Base-by-base conservation (phyloP, 2,888 invertebrate genomes). In the Hofmannophila pseudospretella region DNA sequence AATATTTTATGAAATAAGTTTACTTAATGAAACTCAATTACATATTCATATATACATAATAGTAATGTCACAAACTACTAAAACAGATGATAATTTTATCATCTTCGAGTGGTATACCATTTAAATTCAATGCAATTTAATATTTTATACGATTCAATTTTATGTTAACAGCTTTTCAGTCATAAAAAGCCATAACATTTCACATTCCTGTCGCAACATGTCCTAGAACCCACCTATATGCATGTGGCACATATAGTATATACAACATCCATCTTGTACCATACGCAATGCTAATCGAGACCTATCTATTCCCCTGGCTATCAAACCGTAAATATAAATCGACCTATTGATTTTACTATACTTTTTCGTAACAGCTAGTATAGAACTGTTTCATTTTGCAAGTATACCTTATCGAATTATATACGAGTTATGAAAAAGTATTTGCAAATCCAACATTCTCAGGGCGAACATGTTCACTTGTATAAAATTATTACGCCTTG, bases 1-100 rank as follows among this genome's bases (percentile, higher is more conserved):
- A 56, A 58, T 45, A 47, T 43, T 49, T 48, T 43, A 48, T 44
- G 44, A 46, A 50, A 51, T 45, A 56, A 54, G 47, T 50, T 50
- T 54, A 50, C 54, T 55, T 54, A 50, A 55, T 55, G 59, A 58
- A 63, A 62, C 47, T 59, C 51, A 60, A 65, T 63, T 57, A n/a
- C n/a, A n/a, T n/a, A 61, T 70, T 75, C 72, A 67, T 76, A 77
- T 77, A 77, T 71, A 72, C 67, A 72, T 64, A 59, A 61, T 56
- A 38, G 33, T 35, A 39, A 33, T 42, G 45, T 51, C 39, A 49
- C 41, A 39, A 43, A 43, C 45, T 47, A 45, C 41, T 48, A 49
- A 41, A 44, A 45, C 34, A 32, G 47, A 54, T 44, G 48, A 51
- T 45, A 45, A 2, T 14, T 16, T 20, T 27, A 25, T 32, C 36